A percentile compares a stretch with the other conserved stretches of the same genome.
phyloP scores from a whole-genome alignment of 2,888 invertebrate genomes.

The Drosophila fulvimacula region DNA sequence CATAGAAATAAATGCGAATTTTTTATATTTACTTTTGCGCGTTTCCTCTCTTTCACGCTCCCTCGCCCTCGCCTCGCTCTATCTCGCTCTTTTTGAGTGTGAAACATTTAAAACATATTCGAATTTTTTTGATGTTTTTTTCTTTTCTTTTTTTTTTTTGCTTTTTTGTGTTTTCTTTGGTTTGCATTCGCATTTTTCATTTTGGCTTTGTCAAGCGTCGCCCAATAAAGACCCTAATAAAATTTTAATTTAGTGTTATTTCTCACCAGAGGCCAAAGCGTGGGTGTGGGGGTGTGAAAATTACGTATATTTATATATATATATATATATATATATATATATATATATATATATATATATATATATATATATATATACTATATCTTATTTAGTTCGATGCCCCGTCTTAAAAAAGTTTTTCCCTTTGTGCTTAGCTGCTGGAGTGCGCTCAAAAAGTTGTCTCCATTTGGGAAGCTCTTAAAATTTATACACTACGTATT shows the following conservation, averaged over 20 bases:
- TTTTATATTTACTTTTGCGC: constrained; percentile 17
- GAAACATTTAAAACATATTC: constrained; percentile 73
- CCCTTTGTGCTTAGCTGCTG: constrained; percentile 5
- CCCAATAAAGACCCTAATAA: constrained; percentile 78
- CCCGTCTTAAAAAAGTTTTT: constrained; percentile 32
- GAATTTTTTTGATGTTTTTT: constrained; percentile 27
- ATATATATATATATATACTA: neutral
- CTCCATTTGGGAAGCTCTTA: constrained; percentile 23
- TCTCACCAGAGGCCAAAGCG: constrained; percentile 66
- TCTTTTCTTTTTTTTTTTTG: constrained; percentile 11
- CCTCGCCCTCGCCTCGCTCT: neutral
- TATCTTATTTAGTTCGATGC: constrained; percentile 34
- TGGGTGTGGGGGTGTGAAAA: neutral
- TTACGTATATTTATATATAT: neutral
- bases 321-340: constrained; percentile 5
- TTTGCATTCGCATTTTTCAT: constrained; percentile 35
- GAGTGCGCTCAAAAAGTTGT: constrained; percentile 14
- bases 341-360: neutral
- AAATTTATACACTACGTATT: constrained; percentile 23
- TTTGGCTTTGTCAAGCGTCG: constrained; percentile 56
- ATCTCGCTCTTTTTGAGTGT: constrained; percentile 31
- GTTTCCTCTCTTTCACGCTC: neutral
- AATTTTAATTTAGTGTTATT: constrained; percentile 79
- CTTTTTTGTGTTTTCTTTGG: too few relatives aligned
- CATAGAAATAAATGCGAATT: constrained; percentile 51